phyloP scores from a whole-genome alignment of 1,140 invertebrate genomes.

The Psix sp. region DNA sequence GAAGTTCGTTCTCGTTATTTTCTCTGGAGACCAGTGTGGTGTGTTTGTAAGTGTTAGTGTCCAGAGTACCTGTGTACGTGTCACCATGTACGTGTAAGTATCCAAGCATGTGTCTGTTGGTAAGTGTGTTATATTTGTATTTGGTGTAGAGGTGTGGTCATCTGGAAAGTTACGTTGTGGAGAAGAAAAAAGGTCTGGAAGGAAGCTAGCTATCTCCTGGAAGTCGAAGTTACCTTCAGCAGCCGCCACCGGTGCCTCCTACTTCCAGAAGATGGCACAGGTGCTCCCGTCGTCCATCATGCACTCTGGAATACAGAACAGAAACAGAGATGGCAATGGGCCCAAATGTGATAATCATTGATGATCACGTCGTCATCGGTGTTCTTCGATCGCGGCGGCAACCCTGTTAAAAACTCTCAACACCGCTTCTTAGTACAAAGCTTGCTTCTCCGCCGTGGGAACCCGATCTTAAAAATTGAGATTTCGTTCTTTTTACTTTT shows the following conservation, averaged over 20 bases:
- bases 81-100: constrained; percentile 5
- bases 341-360: constrained; percentile 63
- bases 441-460: constrained; percentile 10
- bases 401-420: constrained; percentile 53
- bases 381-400: constrained; percentile 24
- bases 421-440: too few relatives aligned
- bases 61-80: constrained; percentile 11
- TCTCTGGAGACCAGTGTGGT: constrained; percentile 44
- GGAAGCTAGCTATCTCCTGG: constrained; percentile 80
- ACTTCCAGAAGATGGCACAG: constrained; percentile 81
- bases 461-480: too few relatives aligned
- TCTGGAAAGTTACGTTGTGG: constrained; percentile 48
- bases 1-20: constrained; percentile 64
- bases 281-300: constrained; percentile 80
- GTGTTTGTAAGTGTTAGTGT: constrained; percentile 20
- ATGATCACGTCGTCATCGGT: constrained; percentile 50
- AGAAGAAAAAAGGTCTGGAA: constrained; percentile 61
- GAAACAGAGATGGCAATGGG: constrained; percentile 75
- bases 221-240: constrained; percentile 80
- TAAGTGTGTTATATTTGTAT: constrained; percentile 10
- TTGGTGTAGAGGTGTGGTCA: constrained; percentile 7
- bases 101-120: constrained; percentile 8
- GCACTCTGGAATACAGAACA: constrained; percentile 82
- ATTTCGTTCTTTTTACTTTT: too few relatives aligned
- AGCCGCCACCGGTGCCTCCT: constrained; percentile 78